Evolutionary conservation across 2,888 invertebrate species (phyloP), one percentile per base, ranked within the genome.

Genomic region (Salpingus planirostris): DNA sequence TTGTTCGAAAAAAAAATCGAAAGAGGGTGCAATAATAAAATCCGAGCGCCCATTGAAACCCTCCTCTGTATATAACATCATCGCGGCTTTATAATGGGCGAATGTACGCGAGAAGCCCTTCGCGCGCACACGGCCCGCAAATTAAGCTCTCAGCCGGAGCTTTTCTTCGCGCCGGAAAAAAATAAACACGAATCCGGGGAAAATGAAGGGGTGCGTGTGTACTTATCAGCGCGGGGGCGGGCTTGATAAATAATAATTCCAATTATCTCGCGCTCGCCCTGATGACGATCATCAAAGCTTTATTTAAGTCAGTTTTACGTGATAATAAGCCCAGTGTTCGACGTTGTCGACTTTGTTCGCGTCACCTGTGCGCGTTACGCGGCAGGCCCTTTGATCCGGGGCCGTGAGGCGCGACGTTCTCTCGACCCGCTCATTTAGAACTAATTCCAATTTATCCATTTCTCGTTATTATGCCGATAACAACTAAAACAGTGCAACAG

Each of bases 401-500:
- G 49, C 57, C 50, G 43, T 50, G 44, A 55, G 50, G 55, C 58
- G 57, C 42, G 45, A 52, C 46, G 43, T 45, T 46, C n/a, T n/a
- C 47, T 46, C 49, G 41, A 51, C 43, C 46, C 47, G 45, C 49
- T 48, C 54, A 47, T 46, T 52, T 50, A 48, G 53, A 57, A 60
- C 47, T 59, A 59, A 59, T 56, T 54, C 56, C 59, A 60, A 59
- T 59, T 60, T 59, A 57, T 52, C 53, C 52, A 49, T 52, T n/a
- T 55, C 46, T 47, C 49, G 45, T 46, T 46, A 46, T 40, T 33
- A n/a, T n/a, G n/a, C n/a, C n/a, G n/a, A n/a, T n/a, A n/a, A n/a
- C n/a, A n/a, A n/a, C n/a, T n/a, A n/a, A n/a, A n/a, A n/a, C n/a
- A n/a, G n/a, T n/a, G n/a, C n/a, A n/a, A n/a, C n/a, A n/a, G 30